These are phyloP conservation scores for Alligator sinensis DNA, from an alignment of 2,113 vertebrate species.

Conservation along the genomic window DNA sequence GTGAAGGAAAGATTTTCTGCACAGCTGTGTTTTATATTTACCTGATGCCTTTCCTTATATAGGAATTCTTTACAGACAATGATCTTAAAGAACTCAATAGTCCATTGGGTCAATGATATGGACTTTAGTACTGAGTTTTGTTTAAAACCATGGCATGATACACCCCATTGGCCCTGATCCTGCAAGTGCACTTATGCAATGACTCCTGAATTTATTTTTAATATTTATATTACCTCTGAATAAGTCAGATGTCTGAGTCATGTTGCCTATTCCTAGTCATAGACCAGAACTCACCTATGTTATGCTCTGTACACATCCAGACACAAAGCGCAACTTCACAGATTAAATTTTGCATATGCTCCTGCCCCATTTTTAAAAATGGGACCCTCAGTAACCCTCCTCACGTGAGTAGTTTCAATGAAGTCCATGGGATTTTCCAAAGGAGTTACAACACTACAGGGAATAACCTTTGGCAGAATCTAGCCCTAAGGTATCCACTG, in stretches of 20 bases:
- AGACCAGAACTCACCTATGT: neutral
- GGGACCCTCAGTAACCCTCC: slow-evolving; percentile 47
- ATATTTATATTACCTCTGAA: neutral
- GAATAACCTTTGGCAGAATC: slow-evolving; percentile 53
- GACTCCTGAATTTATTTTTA: neutral
- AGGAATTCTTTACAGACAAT: neutral
- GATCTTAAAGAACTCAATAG: neutral
- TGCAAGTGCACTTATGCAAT: neutral
- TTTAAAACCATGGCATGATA: neutral
- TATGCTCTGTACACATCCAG: neutral
- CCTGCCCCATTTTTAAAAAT: neutral
- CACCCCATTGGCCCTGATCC: neutral
- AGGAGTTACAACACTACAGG: slow-evolving; percentile 27
- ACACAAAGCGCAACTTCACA: neutral
- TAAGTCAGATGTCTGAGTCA: neutral
- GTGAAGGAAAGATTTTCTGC: neutral
- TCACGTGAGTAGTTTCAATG: slow-evolving; percentile 47
- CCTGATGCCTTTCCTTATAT: neutral
- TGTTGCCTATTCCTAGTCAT: neutral
- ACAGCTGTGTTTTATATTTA: neutral
- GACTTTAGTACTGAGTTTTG: neutral
- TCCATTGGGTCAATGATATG: neutral
- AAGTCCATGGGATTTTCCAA: slow-evolving; percentile 54
- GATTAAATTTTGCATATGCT: neutral
- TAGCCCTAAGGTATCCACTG: neutral